Evolutionary conservation across 2,797 vertebrate genomes (phyloP).

Genomic region (Mastacembelus armatus): DNA sequence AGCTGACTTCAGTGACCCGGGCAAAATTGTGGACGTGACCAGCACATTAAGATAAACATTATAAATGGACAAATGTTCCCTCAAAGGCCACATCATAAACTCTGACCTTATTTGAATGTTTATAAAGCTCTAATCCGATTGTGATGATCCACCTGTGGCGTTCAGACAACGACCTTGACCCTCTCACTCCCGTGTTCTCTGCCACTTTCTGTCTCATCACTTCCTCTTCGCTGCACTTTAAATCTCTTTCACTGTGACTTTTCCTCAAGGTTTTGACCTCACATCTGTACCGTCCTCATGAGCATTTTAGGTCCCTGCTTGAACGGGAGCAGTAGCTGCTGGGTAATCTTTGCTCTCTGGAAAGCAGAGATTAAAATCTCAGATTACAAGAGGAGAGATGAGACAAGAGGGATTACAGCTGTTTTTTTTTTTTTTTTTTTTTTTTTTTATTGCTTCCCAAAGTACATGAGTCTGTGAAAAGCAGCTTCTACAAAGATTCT

Average conservation of each 20-base stretch:
- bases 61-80: constrained; percentile 9
- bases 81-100: constrained; percentile 17
- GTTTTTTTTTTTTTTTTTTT: too few species aligned
- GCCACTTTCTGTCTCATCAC: constrained; percentile 30
- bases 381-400: constrained; percentile 66
- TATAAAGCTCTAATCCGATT: constrained; percentile 40
- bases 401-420: constrained; percentile 61
- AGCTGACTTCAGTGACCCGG: background rate
- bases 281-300: background rate
- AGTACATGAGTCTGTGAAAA: constrained; percentile 19
- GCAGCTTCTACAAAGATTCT: constrained; percentile 1
- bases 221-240: constrained; percentile 12
- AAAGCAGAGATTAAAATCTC: constrained; percentile 71
- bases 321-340: constrained; percentile 26
- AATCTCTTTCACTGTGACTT: constrained; percentile 25
- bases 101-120: constrained; percentile 34
- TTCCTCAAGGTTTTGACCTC: constrained; percentile 7
- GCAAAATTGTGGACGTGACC: background rate
- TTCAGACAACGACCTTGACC: constrained; percentile 36
- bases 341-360: constrained; percentile 67
- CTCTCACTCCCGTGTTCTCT: constrained; percentile 2
- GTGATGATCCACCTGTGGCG: constrained; percentile 31
- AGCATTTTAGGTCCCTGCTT: constrained; percentile 4
- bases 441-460: constrained; percentile 11
- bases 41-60: constrained; percentile 3